Conservation (phyloP, 2,113 vertebrate genomes). For the Leptosomus discolor region DNA sequence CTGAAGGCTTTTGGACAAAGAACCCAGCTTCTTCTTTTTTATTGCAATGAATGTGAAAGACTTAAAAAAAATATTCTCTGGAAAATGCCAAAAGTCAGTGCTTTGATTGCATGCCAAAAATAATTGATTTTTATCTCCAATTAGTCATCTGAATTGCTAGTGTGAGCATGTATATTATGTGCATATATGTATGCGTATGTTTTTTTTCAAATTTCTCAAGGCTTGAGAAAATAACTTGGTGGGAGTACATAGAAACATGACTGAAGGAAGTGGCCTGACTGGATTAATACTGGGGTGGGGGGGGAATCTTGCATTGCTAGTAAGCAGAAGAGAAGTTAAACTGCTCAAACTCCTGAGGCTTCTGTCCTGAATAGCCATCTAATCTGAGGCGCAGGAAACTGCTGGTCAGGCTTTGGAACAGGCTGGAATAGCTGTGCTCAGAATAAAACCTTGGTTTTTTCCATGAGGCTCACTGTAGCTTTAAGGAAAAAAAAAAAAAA, state of each 20-base stretch:
- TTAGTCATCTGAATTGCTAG: conserved; percentile 35
- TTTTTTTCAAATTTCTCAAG: neutral
- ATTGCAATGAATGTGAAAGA: conserved; percentile 7
- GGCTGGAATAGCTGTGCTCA: neutral
- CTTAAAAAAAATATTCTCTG: neutral
- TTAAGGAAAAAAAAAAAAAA: neutral
- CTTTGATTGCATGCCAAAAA: conserved; percentile 51
- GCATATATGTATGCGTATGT: neutral
- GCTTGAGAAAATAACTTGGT: neutral
- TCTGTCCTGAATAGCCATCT: neutral
- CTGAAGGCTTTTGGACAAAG: neutral
- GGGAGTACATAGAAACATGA: neutral
- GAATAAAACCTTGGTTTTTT: neutral
- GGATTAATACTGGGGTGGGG: neutral
- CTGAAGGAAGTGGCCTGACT: neutral
- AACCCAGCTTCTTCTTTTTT: neutral
- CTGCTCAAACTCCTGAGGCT: neutral
- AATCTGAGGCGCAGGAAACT: neutral
- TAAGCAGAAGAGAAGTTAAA: neutral
- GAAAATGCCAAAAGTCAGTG: conserved; percentile 43
- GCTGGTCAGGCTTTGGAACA: neutral
- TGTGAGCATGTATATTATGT: neutral
- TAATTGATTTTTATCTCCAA: conserved; percentile 36
- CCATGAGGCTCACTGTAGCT: neutral
- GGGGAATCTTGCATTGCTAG: neutral